phyloP scores from a whole-genome alignment of 2,113 vertebrate species.

The Buteo buteo region DNA sequence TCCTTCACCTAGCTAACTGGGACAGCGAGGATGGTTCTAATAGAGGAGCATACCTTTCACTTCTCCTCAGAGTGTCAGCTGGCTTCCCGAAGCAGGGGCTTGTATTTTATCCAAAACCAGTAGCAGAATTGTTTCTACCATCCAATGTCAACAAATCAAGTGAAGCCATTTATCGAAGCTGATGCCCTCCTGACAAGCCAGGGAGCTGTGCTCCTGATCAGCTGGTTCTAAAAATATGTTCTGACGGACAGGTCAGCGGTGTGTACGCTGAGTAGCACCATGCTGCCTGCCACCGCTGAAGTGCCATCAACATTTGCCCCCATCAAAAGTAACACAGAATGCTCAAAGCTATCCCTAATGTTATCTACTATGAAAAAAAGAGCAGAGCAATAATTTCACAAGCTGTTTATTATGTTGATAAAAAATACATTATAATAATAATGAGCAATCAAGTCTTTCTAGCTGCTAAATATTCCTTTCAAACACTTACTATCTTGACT shows the following conservation, averaged over 20 bases:
- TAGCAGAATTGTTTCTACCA: constrained; percentile 49
- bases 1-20: constrained; percentile 63
- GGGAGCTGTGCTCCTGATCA: constrained; percentile 48
- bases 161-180: constrained; percentile 74
- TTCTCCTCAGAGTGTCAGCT: constrained; percentile 72
- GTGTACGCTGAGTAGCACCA: background rate
- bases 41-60: background rate
- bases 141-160: constrained; percentile 75
- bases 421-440: background rate
- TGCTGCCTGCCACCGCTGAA: background rate
- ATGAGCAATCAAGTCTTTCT: background rate
- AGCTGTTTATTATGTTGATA: background rate
- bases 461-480: background rate
- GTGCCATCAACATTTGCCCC: background rate
- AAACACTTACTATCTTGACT: background rate
- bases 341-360: background rate
- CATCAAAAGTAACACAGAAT: background rate
- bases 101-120: constrained; percentile 67
- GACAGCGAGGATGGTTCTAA: background rate
- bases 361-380: background rate
- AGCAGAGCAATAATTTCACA: background rate
- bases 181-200: constrained; percentile 79
- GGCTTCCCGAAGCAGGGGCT: constrained; percentile 65
- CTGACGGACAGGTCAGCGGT: constrained; percentile 75
- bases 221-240: constrained; percentile 64